A percentile compares a stretch with the other conserved stretches of the same genome.
These are phyloP conservation scores for Neodontobutis hainanensis DNA, from an alignment of 2,113 vertebrate species.

Conservation along the genomic window DNA sequence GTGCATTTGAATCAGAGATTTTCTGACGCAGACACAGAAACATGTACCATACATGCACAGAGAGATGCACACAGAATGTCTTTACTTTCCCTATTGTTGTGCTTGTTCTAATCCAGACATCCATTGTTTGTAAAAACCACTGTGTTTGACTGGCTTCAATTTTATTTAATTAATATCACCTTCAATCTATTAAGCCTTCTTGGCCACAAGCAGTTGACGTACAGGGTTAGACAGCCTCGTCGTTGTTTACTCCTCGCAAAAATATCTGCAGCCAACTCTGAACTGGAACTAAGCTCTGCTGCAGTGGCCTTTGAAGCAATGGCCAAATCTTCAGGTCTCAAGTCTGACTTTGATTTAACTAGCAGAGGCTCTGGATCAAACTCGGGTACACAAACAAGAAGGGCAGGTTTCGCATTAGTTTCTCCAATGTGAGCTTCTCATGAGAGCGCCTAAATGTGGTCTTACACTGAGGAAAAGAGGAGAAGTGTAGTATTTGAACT, in stretches of 20 bases:
- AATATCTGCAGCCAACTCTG: conserved; percentile 49
- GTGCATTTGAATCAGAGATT: too few relatives aligned
- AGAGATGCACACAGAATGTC: conserved; percentile 20
- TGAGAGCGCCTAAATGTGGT: conserved; percentile 12
- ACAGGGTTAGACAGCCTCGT: conserved; percentile 38
- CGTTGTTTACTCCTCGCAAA: conserved; percentile 50
- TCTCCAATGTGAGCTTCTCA: conserved; percentile 41
- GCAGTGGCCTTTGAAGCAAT: conserved; percentile 48
- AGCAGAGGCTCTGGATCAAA: conserved; percentile 42
- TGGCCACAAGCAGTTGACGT: conserved; percentile 53
- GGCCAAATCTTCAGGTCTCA: conserved; percentile 57
- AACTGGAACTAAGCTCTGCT: conserved; percentile 34
- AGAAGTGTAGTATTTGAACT: conserved; percentile 31
- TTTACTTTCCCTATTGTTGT: conserved; percentile 43
- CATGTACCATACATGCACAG: too few relatives aligned
- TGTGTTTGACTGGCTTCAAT: conserved; percentile 30
- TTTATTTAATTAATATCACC: conserved; percentile 49
- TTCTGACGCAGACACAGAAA: too few relatives aligned
- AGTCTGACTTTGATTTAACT: conserved; percentile 65
- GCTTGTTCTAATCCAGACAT: conserved; percentile 41
- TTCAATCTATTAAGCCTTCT: conserved; percentile 41
- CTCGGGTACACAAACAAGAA: conserved; percentile 46
- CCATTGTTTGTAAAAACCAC: conserved; percentile 34
- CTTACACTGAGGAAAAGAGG: conserved; percentile 12
- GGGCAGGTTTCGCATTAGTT: conserved; percentile 41